Percentiles rank a stretch among this genome's conserved stretches.
phyloP scores from a whole-genome alignment of 1,140 invertebrate genomes.

The Caerostris extrusa region DNA sequence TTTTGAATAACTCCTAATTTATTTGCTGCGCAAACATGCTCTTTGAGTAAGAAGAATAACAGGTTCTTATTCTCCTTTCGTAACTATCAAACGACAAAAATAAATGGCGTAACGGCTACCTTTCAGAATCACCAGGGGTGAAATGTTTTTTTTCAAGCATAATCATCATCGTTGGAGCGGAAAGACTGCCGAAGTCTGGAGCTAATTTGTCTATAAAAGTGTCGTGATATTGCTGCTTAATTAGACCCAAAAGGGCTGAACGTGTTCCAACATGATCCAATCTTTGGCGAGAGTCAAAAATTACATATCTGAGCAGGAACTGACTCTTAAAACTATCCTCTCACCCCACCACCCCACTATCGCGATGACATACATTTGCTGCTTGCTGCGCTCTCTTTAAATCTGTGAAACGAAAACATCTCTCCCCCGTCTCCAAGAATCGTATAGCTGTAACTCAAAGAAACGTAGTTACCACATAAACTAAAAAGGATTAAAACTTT shows the following conservation, averaged over 20 bases:
- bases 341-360: background rate
- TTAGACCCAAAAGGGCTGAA: constrained; percentile 33
- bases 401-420: constrained; percentile 1
- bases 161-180: constrained; percentile 30
- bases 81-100: constrained; percentile 10
- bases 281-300: constrained; percentile 20
- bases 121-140: background rate
- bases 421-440: background rate
- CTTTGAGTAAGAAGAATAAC: background rate
- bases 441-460: background rate
- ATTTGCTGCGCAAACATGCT: background rate
- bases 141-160: background rate
- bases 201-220: constrained; percentile 43
- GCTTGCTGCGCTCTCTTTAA: background rate
- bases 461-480: background rate
- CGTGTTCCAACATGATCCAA: constrained; percentile 6
- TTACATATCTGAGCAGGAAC: background rate
- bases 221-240: background rate
- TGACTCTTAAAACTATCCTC: background rate
- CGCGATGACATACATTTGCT: constrained; percentile 38
- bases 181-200: background rate
- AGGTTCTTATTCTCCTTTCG: constrained; percentile 15
- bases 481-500: constrained; percentile 10
- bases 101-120: background rate
- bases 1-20: constrained; percentile 12